phyloP scores from a whole-genome alignment of 2,113 vertebrate genomes.

The Apteryx owenii region DNA sequence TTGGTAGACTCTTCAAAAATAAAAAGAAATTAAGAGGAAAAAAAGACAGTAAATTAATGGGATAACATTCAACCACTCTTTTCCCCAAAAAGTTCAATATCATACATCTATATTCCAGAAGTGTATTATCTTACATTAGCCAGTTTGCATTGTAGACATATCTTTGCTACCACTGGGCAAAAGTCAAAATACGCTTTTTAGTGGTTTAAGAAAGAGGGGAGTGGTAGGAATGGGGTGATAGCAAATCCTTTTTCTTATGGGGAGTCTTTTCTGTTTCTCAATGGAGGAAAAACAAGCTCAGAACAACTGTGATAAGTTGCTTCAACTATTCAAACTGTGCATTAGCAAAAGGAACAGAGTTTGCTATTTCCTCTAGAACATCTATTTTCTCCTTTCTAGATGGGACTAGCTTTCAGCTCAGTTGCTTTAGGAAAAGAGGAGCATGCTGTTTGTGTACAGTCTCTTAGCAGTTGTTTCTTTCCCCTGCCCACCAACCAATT shows the following conservation, averaged over 20 bases:
- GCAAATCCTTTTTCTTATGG: neutral
- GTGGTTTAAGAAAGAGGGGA: neutral
- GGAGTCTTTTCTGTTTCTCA: neutral
- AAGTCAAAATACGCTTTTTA: neutral
- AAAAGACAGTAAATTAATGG: neutral
- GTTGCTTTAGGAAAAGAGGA: neutral
- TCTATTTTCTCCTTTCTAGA: neutral
- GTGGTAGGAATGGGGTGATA: neutral
- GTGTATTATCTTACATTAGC: neutral
- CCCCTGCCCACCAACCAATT: neutral
- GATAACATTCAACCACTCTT: neutral
- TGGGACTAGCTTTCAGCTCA: neutral
- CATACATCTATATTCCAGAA: neutral
- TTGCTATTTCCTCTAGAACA: neutral
- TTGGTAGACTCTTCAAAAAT: conserved; percentile 92
- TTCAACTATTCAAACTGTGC: neutral
- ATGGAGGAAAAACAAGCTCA: neutral
- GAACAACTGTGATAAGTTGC: neutral
- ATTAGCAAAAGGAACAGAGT: neutral
- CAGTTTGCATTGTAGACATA: neutral
- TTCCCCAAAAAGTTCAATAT: neutral
- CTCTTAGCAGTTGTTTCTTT: neutral
- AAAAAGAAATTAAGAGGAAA: conserved; percentile 5
- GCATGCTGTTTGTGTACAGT: neutral
- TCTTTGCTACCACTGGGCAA: neutral